Base-by-base conservation (phyloP, 2,888 invertebrate species). In the Orthosia incerta region DNA sequence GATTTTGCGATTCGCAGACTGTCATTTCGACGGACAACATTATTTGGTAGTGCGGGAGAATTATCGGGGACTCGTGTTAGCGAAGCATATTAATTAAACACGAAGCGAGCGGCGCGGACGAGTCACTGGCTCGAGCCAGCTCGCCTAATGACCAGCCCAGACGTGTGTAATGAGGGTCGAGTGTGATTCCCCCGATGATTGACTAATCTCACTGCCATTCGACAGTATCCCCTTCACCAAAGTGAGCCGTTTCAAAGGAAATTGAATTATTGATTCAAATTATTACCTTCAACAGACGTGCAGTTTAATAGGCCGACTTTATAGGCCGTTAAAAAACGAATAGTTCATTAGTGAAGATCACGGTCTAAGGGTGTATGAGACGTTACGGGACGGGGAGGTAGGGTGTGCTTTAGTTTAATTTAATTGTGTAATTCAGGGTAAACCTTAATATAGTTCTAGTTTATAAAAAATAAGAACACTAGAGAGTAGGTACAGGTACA, bases 151-250 rank as follows among this genome's bases (percentile, higher is more conserved):
- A 65, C 70, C 70, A 78, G 67, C 82, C 76, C 81, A 85, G 83
- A 79, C 84, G 60, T 55, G 80, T 85, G 79, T 87, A 89, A 90
- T 88, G 87, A 89, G 82, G 87, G 87, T 86, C 80, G 83, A 85
- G 82, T 86, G 87, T 82, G 84, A 86, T 85, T 87, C 79, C 82
- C 79, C 72, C 83, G 74, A 76, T 74, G 82, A 87, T 83, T 76
- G 84, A 82, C 86, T 88, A 86, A 88, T 87, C 87, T 79, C 80
- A 76, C 76, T 79, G 83, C 79, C 82, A 86, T 86, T 86, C 60
- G 68, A 86, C 75, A 75, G 81, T 76, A 76, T 85, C 85, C 72
- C 74, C 60, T 78, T 74, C 76, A 79, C 69, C 66, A 64, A 71
- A 65, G 60, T 20, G 55, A 67, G 55, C 71, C 59, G 60, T 77